phyloP scores from a whole-genome alignment of 2,888 invertebrate species.

The Prenolepis imparis region DNA sequence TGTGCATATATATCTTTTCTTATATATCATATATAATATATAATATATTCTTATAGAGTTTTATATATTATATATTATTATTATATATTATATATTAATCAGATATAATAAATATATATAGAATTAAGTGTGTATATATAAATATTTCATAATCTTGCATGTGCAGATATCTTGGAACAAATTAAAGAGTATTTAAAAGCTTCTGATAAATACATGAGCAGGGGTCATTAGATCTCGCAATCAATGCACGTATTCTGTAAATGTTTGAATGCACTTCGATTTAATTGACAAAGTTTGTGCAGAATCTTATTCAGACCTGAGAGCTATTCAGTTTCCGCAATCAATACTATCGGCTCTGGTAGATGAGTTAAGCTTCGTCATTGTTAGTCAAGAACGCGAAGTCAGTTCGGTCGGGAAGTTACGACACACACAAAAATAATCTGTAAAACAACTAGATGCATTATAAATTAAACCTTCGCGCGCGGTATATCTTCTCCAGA shows the following conservation, averaged over 20 bases:
- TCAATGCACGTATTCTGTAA: slow-evolving; percentile 54
- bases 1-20: not conserved
- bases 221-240: slow-evolving; percentile 32
- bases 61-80: no score
- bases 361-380: slow-evolving; percentile 57
- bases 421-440: slow-evolving; percentile 25
- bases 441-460: not conserved
- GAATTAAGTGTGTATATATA: slow-evolving; percentile 4
- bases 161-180: not conserved
- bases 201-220: slow-evolving; percentile 31
- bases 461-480: slow-evolving; percentile 26
- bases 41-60: not conserved
- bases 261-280: slow-evolving; percentile 59
- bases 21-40: not conserved
- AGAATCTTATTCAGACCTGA: slow-evolving; percentile 55
- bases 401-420: slow-evolving; percentile 25
- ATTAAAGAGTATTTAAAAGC: not conserved
- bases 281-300: slow-evolving; percentile 62
- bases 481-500: not conserved
- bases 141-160: slow-evolving; percentile 1
- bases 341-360: slow-evolving; percentile 47
- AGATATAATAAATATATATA: not conserved
- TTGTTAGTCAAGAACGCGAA: slow-evolving; percentile 48
- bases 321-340: slow-evolving; percentile 55
- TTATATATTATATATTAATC: no score